Percentiles rank a stretch among this genome's conserved stretches.
These are phyloP conservation scores for Mactromeris polynyma DNA, from an alignment of 2,888 invertebrate genomes.

Conservation along the genomic window DNA sequence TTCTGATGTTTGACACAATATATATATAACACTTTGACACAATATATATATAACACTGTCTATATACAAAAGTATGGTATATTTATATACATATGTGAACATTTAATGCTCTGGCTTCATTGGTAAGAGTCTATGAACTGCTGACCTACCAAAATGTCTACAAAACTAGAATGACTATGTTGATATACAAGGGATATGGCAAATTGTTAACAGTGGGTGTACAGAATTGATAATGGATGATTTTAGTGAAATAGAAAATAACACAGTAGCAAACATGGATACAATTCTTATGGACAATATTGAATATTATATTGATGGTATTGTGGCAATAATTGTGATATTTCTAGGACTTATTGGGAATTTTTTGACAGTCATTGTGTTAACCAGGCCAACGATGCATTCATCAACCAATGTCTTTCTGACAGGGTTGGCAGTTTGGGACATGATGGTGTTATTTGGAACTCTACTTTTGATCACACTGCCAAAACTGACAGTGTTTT, in stretches of 20 bases:
- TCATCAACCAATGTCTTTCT: constrained; percentile 90
- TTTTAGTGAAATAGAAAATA: constrained; percentile 11
- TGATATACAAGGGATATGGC: no score
- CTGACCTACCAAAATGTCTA: no score
- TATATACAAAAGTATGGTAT: no score
- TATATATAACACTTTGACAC: no score
- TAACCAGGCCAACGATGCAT: constrained; percentile 91
- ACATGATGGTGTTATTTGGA: constrained; percentile 84
- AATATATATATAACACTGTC: no score
- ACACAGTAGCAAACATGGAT: constrained; percentile 30
- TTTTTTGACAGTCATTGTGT: constrained; percentile 89
- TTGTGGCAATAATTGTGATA: constrained; percentile 81
- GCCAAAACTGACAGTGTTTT: constrained; percentile 75
- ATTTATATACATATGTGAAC: no score
- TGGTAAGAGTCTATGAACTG: no score
- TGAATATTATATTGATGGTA: constrained; percentile 80
- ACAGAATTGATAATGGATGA: constrained; percentile 17
- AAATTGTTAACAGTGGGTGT: not conserved
- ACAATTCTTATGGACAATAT: constrained; percentile 22
- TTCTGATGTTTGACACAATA: no score
- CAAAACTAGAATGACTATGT: no score
- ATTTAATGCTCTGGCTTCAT: no score
- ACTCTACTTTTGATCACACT: constrained; percentile 83
- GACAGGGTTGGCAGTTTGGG: constrained; percentile 86
- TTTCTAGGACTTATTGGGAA: constrained; percentile 92